Evolutionary conservation across 2,888 invertebrate species (phyloP).

Genomic region (Xestoiulus laeticollis): DNA sequence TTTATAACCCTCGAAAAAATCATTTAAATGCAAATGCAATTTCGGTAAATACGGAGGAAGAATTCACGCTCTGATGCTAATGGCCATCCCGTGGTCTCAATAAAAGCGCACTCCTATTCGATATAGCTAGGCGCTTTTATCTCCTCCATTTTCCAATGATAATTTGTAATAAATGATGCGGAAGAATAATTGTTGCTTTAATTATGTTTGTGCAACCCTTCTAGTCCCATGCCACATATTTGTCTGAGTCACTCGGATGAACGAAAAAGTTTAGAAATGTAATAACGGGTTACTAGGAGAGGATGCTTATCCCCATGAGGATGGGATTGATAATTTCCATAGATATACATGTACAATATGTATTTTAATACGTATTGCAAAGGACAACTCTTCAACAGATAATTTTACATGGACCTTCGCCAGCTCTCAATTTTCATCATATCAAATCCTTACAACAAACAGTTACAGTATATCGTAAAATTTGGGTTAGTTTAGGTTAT

Average conservation of each 20-base stretch:
- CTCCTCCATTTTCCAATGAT: conserved; percentile 22
- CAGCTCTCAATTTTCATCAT: too few species aligned
- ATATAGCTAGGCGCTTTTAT: background rate
- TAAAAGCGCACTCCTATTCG: background rate
- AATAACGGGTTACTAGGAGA: conserved; percentile 1
- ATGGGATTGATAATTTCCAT: background rate
- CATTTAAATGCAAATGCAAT: conserved; percentile 37
- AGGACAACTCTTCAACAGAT: too few species aligned
- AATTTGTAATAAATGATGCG: conserved; percentile 37
- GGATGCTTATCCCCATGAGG: background rate
- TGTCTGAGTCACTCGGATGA: background rate
- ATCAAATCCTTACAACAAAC: too few species aligned
- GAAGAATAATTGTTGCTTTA: conserved; percentile 34
- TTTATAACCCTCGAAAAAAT: background rate
- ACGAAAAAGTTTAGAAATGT: background rate
- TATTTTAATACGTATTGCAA: too few species aligned
- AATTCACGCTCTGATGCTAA: background rate
- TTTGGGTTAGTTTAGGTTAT: too few species aligned
- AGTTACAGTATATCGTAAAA: too few species aligned
- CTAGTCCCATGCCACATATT: background rate
- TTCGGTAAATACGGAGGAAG: conserved; percentile 16
- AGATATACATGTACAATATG: too few species aligned
- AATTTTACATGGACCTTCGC: too few species aligned
- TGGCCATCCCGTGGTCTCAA: conserved; percentile 10
- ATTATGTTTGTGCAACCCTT: conserved; percentile 3